A percentile compares a stretch with the other conserved stretches of the same genome.
These are phyloP conservation scores for Aphelenchoides besseyi DNA, from an alignment of 1,140 invertebrate species.

Conservation along the genomic window DNA sequence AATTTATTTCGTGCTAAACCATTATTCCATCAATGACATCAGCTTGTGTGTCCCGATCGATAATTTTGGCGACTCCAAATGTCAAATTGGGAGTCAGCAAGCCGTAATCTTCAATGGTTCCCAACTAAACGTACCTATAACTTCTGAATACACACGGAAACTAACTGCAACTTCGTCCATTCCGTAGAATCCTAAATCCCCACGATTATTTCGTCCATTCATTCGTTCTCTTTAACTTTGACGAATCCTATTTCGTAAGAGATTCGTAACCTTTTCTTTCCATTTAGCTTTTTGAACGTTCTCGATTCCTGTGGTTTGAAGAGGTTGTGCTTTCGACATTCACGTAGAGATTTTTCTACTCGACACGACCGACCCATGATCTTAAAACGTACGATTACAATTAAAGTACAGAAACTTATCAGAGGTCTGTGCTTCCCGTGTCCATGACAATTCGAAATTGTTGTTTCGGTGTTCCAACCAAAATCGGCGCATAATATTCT, in stretches of 20 bases:
- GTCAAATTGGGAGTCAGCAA: slow-evolving; percentile 8
- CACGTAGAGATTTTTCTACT: not conserved
- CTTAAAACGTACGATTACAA: not conserved
- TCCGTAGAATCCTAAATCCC: not conserved
- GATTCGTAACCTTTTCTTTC: too few species aligned
- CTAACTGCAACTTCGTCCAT: slow-evolving; percentile 5
- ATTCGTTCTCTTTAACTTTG: too few species aligned
- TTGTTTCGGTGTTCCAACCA: not conserved
- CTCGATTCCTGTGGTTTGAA: slow-evolving; percentile 1
- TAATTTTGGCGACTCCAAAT: slow-evolving; percentile 9
- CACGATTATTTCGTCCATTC: too few species aligned
- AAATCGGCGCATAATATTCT: slow-evolving; percentile 1
- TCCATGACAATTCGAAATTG: slow-evolving; percentile 13
- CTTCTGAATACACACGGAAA: not conserved
- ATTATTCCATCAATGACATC: slow-evolving; percentile 24
- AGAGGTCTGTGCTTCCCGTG: not conserved
- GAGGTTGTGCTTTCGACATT: not conserved
- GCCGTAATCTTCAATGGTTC: not conserved
- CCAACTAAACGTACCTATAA: not conserved
- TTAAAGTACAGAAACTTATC: not conserved
- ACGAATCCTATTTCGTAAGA: slow-evolving; percentile 18
- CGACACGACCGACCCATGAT: slow-evolving; percentile 7
- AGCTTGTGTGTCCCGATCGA: slow-evolving; percentile 4
- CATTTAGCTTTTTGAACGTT: not conserved
- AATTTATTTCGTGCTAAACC: not conserved